A percentile compares a stretch with the other conserved stretches of the same genome.
Conservation (phyloP, 2,888 invertebrate genomes). For the Cremastinae sp. region DNA sequence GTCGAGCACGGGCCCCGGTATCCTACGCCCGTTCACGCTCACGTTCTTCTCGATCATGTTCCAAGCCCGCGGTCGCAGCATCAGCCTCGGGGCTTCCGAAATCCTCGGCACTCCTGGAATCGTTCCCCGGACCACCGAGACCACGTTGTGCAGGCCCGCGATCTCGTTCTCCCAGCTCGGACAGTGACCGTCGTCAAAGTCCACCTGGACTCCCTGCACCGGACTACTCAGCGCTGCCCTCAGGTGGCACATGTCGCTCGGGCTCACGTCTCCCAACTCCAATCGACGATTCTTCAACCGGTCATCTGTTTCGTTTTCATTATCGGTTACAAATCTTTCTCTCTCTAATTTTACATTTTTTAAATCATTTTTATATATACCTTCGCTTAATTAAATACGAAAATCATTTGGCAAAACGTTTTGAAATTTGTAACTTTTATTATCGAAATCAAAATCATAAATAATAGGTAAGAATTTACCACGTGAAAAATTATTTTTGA, state of each 20-base stretch:
- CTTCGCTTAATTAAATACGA: no score
- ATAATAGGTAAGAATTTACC: no score
- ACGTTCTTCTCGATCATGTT: conserved; percentile 87
- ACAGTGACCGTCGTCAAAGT: conserved; percentile 88
- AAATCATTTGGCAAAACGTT: no score
- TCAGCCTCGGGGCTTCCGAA: conserved; percentile 83
- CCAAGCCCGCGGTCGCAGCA: conserved; percentile 88
- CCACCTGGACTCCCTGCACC: conserved; percentile 84
- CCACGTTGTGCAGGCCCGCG: conserved; percentile 84
- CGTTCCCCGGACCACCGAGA: conserved; percentile 82
- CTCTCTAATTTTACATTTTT: neutral
- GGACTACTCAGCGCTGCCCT: conserved; percentile 82
- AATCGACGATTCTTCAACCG: conserved; percentile 81
- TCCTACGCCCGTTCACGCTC: conserved; percentile 83
- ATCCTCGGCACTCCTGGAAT: conserved; percentile 82
- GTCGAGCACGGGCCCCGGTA: conserved; percentile 86
- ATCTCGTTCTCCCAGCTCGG: conserved; percentile 88
- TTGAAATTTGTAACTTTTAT: no score
- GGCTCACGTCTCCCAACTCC: conserved; percentile 86
- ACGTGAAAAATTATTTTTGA: no score
- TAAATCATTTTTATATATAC: neutral
- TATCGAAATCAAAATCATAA: no score
- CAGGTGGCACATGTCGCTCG: conserved; percentile 84
- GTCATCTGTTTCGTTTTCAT: conserved; percentile 53
- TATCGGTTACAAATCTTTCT: neutral